Percentiles rank a stretch among this genome's conserved stretches.
These are phyloP conservation scores for Paramormyrops kingsleyae DNA, from an alignment of 2,113 vertebrate species.

Conservation along the genomic window DNA sequence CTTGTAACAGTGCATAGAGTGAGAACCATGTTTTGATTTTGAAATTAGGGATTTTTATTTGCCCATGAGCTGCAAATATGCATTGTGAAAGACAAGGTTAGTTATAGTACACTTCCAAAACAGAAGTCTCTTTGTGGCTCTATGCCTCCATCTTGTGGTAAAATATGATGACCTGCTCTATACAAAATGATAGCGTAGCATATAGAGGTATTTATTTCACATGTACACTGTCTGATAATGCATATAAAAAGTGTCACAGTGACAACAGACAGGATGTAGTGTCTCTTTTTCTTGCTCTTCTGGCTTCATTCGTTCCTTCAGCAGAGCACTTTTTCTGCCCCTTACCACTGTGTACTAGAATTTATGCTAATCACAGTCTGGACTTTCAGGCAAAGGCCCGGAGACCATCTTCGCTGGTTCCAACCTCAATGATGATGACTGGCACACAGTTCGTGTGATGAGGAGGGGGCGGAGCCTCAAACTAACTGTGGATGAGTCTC, in stretches of 20 bases:
- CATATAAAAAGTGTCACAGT: neutral
- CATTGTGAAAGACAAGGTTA: neutral
- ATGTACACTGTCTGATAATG: neutral
- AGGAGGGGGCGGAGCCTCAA: conserved; percentile 94
- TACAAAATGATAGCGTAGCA: neutral
- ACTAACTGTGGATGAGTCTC: conserved; percentile 93
- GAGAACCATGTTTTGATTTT: neutral
- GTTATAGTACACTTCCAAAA: neutral
- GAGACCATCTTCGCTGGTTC: conserved; percentile 98
- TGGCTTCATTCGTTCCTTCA: conserved; percentile 27
- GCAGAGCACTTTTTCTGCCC: conserved; percentile 19
- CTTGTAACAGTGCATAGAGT: neutral
- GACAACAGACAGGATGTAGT: neutral
- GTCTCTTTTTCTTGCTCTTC: conserved; percentile 10
- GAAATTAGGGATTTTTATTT: too few species aligned
- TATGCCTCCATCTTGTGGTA: conserved; percentile 5
- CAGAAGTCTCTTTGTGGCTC: neutral
- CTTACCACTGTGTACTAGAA: conserved; percentile 19
- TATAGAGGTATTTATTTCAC: neutral
- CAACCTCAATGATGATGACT: conserved; percentile 99
- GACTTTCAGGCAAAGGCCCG: conserved; percentile 99
- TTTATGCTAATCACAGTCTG: conserved; percentile 76
- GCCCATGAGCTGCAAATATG: neutral
- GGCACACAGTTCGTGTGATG: conserved; percentile 97
- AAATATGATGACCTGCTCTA: neutral